A percentile compares a stretch with the other conserved stretches of the same genome.
These are phyloP conservation scores for Xenopus petersii DNA, from an alignment of 2,797 vertebrate species.

Conservation along the genomic window DNA sequence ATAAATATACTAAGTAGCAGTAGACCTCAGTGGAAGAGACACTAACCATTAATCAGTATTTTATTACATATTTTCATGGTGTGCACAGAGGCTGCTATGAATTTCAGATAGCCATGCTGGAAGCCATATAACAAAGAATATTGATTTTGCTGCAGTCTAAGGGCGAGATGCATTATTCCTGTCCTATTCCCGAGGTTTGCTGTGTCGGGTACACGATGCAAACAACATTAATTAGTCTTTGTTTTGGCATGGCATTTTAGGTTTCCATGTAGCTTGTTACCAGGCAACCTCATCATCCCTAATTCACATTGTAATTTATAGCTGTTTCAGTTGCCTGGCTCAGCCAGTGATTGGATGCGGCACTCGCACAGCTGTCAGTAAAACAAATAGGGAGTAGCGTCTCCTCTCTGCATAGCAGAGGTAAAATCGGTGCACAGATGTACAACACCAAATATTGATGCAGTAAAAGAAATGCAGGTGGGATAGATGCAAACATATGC, in stretches of 20 bases:
- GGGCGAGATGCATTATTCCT: not conserved
- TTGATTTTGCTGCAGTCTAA: too few species aligned
- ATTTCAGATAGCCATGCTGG: too few species aligned
- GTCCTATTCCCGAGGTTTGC: not conserved
- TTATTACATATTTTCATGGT: too few species aligned
- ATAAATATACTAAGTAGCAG: too few species aligned
- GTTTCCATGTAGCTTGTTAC: conserved; percentile 25
- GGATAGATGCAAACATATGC: not conserved
- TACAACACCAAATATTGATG: not conserved
- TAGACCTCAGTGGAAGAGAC: too few species aligned
- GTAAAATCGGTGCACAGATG: not conserved
- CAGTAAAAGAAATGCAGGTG: not conserved
- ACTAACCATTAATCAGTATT: too few species aligned
- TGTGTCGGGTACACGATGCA: not conserved
- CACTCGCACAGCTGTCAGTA: not conserved
- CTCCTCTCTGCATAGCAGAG: not conserved
- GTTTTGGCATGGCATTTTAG: conserved; percentile 6
- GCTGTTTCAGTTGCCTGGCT: conserved; percentile 17
- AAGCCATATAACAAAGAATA: too few species aligned
- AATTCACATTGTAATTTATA: conserved; percentile 28
- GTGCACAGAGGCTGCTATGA: too few species aligned
- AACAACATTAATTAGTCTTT: conserved; percentile 13
- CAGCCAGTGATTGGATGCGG: not conserved
- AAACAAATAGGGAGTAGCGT: not conserved
- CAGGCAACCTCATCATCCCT: conserved; percentile 35